These are phyloP conservation scores for Rhingia rostrata DNA, from an alignment of 2,888 invertebrate species.

Conservation along the genomic window DNA sequence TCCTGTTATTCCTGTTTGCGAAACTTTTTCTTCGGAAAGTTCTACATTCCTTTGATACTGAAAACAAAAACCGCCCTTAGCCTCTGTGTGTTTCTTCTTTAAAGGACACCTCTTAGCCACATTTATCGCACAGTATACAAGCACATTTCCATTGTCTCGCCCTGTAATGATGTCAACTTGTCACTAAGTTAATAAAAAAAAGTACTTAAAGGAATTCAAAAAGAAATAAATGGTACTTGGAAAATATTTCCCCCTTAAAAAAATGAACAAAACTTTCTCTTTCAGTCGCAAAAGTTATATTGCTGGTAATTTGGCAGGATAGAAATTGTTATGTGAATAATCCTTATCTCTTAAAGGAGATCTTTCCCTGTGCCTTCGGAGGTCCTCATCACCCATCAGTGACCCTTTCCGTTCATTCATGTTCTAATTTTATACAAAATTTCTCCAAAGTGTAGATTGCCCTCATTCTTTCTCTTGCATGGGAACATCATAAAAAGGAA, in stretches of 20 bases:
- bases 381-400: conserved; percentile 1
- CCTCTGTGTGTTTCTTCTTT: too few species aligned
- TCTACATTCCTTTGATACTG: too few species aligned
- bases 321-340: conserved; percentile 56
- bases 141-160: conserved; percentile 5
- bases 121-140: conserved; percentile 10
- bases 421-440: conserved; percentile 29
- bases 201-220: conserved; percentile 58
- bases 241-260: neutral
- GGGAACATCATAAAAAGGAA: conserved; percentile 39
- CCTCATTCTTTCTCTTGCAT: neutral
- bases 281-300: conserved; percentile 18
- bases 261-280: conserved; percentile 24
- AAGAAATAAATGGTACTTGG: conserved; percentile 1
- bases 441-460: conserved; percentile 23
- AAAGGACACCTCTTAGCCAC: too few species aligned
- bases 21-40: too few species aligned
- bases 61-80: too few species aligned
- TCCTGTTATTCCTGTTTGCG: too few species aligned
- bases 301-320: conserved; percentile 47
- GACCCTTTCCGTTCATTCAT: conserved; percentile 43
- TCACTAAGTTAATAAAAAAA: conserved; percentile 70
- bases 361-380: neutral
- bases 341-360: conserved; percentile 24
- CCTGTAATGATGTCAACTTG: conserved; percentile 54